Conservation (phyloP, 2,797 vertebrate species). For the Falco cherrug region DNA sequence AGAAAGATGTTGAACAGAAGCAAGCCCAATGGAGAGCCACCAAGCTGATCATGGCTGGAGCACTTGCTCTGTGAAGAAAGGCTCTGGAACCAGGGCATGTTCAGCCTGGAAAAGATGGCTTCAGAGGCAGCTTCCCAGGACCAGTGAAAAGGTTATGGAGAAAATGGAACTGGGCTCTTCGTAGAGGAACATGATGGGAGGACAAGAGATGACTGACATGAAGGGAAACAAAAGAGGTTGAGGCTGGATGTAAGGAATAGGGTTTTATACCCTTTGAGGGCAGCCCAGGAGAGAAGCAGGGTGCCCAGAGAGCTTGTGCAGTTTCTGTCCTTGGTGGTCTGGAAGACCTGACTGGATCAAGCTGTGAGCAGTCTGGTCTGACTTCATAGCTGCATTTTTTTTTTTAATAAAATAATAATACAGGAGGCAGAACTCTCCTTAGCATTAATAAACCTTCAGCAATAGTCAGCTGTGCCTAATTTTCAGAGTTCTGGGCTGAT, state of each 20-base stretch:
- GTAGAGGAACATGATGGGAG: background rate
- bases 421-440: background rate
- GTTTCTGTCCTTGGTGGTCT: background rate
- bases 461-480: background rate
- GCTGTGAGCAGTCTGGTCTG: background rate
- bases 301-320: background rate
- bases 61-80: background rate
- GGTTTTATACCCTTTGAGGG: background rate
- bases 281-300: background rate
- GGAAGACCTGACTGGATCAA: background rate
- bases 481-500: background rate
- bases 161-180: background rate
- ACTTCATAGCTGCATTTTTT: background rate
- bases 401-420: background rate
- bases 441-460: background rate
- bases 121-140: background rate
- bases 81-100: background rate
- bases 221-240: background rate
- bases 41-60: background rate
- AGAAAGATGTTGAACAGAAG: background rate
- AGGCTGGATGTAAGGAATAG: background rate
- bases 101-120: background rate
- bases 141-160: background rate
- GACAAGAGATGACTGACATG: background rate
- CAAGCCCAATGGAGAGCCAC: background rate